These are phyloP conservation scores for Coelinius sp. DNA, from an alignment of 2,888 invertebrate genomes.

Conservation along the genomic window DNA sequence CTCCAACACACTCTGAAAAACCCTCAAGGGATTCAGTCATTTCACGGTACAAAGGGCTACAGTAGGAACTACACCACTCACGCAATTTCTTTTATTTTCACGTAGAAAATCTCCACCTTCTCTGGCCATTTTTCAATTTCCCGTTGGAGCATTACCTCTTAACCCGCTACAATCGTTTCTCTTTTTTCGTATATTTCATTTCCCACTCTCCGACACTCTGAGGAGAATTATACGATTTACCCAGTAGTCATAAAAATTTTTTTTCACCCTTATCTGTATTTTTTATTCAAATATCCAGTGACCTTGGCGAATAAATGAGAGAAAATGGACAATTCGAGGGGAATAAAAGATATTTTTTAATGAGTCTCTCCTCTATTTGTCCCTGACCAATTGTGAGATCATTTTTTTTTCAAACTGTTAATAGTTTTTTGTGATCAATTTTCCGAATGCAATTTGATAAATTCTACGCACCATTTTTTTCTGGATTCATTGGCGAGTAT, in stretches of 20 bases:
- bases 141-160: not conserved
- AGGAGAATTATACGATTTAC: not conserved
- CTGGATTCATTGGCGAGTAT: not conserved
- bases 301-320: not conserved
- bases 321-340: not conserved
- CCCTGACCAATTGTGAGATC: not conserved
- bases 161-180: not conserved
- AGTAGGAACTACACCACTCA: conserved; percentile 25
- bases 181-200: not conserved
- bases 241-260: not conserved
- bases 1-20: not conserved
- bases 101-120: not conserved
- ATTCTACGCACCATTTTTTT: not conserved
- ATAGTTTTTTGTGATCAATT: no score
- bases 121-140: not conserved
- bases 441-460: not conserved
- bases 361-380: not conserved
- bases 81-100: conserved; percentile 11
- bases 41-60: conserved; percentile 31
- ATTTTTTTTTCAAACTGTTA: no score
- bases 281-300: not conserved
- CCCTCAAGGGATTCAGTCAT: conserved; percentile 18
- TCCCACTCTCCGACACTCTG: not conserved
- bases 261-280: not conserved
- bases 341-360: not conserved